Conservation (phyloP, 2,888 invertebrate species). For the Altica lythri region DNA sequence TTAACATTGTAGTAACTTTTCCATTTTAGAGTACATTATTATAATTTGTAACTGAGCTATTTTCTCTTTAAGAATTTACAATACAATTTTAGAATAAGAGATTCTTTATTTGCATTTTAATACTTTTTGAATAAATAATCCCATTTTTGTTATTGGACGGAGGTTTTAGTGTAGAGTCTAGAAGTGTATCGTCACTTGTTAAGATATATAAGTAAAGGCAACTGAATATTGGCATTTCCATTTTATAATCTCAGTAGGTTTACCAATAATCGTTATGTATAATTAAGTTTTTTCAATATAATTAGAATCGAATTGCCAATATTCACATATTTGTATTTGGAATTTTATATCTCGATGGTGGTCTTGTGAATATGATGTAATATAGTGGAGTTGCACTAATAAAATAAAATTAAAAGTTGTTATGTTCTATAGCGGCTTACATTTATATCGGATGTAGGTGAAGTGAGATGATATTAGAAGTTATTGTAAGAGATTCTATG, state of each 20-base stretch:
- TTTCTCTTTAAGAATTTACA: too few relatives aligned
- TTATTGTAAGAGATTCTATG: conserved; percentile 24
- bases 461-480: conserved; percentile 27
- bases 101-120: too few relatives aligned
- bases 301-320: conserved; percentile 11
- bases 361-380: conserved; percentile 30
- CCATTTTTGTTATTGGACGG: background rate
- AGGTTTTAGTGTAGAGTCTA: conserved; percentile 11
- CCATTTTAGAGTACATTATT: background rate
- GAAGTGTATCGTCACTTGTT: conserved; percentile 7
- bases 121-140: too few relatives aligned
- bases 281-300: background rate
- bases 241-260: background rate
- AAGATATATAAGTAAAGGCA: background rate
- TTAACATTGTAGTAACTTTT: background rate
- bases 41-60: too few relatives aligned
- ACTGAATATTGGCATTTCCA: conserved; percentile 3
- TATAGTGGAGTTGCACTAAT: conserved; percentile 32
- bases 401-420: conserved; percentile 33
- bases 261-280: background rate
- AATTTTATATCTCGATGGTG: conserved; percentile 22
- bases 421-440: conserved; percentile 36
- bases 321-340: conserved; percentile 13
- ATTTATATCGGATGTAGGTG: conserved; percentile 35
- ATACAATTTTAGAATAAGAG: too few relatives aligned